These are phyloP conservation scores for Erebia palarica DNA, from an alignment of 2,888 invertebrate species.

Conservation along the genomic window DNA sequence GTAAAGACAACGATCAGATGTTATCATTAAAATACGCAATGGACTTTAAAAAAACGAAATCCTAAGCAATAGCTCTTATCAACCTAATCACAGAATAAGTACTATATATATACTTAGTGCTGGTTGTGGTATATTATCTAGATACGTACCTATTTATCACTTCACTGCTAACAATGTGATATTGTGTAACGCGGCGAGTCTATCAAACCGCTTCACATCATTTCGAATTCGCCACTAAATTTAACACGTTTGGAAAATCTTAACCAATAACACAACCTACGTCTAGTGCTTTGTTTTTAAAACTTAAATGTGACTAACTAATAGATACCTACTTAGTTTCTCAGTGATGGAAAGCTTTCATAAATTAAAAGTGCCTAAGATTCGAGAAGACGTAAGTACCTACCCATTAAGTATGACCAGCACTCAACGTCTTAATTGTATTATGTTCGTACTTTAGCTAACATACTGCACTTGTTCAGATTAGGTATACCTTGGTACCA, in stretches of 20 bases:
- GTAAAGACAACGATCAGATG: background rate
- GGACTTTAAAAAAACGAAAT: constrained; percentile 5
- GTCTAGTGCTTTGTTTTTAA: constrained; percentile 13
- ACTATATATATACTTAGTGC: background rate
- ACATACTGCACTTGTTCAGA: no score
- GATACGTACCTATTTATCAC: constrained; percentile 15
- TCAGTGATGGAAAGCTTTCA: constrained; percentile 23
- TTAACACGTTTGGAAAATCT: constrained; percentile 44
- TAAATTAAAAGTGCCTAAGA: constrained; percentile 23
- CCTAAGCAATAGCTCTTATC: constrained; percentile 14
- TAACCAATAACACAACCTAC: constrained; percentile 20
- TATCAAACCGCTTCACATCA: background rate
- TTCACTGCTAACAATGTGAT: background rate
- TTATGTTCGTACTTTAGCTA: no score
- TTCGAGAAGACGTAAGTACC: constrained; percentile 22
- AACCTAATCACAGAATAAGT: background rate
- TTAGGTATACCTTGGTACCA: no score
- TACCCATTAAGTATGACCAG: background rate
- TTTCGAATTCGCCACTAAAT: constrained; percentile 56
- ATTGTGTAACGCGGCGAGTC: background rate
- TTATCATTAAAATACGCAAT: constrained; percentile 12
- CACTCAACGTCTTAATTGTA: no score
- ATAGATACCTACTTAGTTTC: background rate
- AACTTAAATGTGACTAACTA: background rate
- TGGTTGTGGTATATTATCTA: no score